Evolutionary conservation across 2,113 vertebrate species (phyloP).

Genomic region (Misgurnus mizolepis): DNA sequence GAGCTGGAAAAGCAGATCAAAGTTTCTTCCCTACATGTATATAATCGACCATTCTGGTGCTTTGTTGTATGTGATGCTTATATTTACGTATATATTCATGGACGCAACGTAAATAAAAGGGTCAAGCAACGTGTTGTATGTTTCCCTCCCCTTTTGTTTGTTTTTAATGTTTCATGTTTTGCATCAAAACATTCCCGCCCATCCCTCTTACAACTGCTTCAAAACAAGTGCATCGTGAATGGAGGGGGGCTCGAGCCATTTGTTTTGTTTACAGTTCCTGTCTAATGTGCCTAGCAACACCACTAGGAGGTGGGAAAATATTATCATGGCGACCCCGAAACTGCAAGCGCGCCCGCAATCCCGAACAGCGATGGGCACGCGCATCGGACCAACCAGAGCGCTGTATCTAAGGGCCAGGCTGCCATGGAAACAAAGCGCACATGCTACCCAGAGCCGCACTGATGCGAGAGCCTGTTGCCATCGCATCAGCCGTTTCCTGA

Average conservation of each 20-base stretch:
- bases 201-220: constrained; percentile 14
- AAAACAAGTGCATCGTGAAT: constrained; percentile 30
- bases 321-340: constrained; percentile 9
- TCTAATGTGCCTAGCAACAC: constrained; percentile 57
- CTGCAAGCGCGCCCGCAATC: constrained; percentile 55
- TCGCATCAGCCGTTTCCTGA: constrained; percentile 65
- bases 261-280: constrained; percentile 56
- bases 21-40: background rate
- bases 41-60: too few relatives aligned
- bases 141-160: constrained; percentile 5
- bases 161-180: constrained; percentile 25
- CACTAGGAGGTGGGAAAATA: constrained; percentile 38
- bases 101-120: background rate
- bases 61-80: too few relatives aligned
- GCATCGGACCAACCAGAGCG: constrained; percentile 73
- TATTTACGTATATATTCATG: too few relatives aligned
- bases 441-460: constrained; percentile 54
- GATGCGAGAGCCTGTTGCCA: constrained; percentile 72
- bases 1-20: too few relatives aligned
- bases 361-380: constrained; percentile 66
- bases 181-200: constrained; percentile 28
- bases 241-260: background rate
- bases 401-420: constrained; percentile 77
- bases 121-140: constrained; percentile 12
- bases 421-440: constrained; percentile 74